Base-by-base conservation (phyloP, 2,888 invertebrate species). In the Parnassius glacialis region DNA sequence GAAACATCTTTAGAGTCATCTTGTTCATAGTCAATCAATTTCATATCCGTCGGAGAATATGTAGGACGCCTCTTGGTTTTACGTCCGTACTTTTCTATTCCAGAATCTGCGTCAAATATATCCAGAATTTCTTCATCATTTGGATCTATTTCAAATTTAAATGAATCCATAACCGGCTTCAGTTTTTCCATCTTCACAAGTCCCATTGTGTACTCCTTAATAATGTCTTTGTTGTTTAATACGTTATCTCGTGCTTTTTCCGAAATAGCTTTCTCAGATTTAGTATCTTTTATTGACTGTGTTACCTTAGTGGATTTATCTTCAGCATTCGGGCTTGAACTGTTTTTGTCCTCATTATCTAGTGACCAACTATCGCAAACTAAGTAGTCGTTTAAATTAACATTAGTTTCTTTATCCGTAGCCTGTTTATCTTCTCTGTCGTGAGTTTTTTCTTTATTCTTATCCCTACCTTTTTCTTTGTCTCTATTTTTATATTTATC, bases 291-390 rank as follows among this genome's bases (percentile, higher is more conserved):
- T 10, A 13, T 47, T 10, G 53, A 20, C 13, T 72, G 66, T 3
- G 68, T 69, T 5, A 69, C 66, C 64, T 73, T 76, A n/a, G 62
- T 44, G 7, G 64, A 2, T 63, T 76, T 82, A 0, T 80, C 80
- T 3, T 77, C 79, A 0, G 69, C 57, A 67, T 76, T 80, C 0
- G 87, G 89, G 59, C 86, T 88, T 0, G 74, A 68, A 45, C 70
- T 75, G 9, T 71, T 76, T 72, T 83, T 89, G 3, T 89, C 88
- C 11, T 90, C 91, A 54, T 85, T 88, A 42, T 91, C 91, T 13
- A 87, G 69, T 3, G 92, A 91, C 92, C 92, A 92, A 68, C 91
- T 92, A 60, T 92, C 92, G 64, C 92, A 92, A 12, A 92, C 81
- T 51, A 92, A 75, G 65, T 84, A 91, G 70, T 91, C 92, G 64